These are phyloP conservation scores for Dipodomys ordii DNA, from an alignment of 2,113 vertebrate genomes.

Conservation along the genomic window DNA sequence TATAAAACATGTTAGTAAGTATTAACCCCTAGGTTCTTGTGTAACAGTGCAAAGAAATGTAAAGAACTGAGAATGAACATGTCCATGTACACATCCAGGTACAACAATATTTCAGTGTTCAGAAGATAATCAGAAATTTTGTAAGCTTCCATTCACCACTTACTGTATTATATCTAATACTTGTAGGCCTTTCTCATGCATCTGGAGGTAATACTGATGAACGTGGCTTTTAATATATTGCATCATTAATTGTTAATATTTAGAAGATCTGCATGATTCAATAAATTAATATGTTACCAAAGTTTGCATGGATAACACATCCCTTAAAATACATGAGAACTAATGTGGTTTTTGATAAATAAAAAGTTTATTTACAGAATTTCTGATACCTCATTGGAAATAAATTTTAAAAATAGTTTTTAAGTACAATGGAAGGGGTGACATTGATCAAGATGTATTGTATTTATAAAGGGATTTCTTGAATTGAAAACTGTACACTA, in stretches of 20 bases:
- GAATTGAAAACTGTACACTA: too few species aligned
- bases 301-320: not conserved
- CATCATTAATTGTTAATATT: not conserved
- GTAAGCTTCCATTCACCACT: not conserved
- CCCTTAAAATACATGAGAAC: not conserved
- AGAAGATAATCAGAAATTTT: not conserved
- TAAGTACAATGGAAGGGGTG: too few species aligned
- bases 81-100: too few species aligned
- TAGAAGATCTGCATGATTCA: not conserved
- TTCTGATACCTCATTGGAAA: not conserved
- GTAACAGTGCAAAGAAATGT: too few species aligned
- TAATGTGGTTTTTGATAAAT: not conserved
- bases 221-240: constrained; percentile 7
- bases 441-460: too few species aligned
- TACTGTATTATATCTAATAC: not conserved
- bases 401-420: not conserved
- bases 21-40: too few species aligned
- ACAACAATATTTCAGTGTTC: not conserved
- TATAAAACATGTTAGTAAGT: too few species aligned
- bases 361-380: not conserved
- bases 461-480: too few species aligned
- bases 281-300: not conserved
- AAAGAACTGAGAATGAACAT: too few species aligned
- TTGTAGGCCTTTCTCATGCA: not conserved
- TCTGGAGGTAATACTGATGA: not conserved